Evolutionary conservation across 2,888 invertebrate genomes (phyloP).

Genomic region (Labia minor): DNA sequence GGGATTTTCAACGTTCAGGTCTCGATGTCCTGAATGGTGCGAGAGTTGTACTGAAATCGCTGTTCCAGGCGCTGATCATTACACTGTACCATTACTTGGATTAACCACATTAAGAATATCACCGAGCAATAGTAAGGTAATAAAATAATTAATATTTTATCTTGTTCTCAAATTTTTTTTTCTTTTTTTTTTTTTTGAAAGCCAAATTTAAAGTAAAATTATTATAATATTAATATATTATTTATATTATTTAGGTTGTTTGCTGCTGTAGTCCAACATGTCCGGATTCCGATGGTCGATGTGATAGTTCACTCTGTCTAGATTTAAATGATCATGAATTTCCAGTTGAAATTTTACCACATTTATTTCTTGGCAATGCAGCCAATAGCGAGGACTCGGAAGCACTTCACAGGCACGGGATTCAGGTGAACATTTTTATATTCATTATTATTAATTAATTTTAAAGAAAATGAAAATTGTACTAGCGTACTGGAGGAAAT

Average conservation of each 20-base stretch:
- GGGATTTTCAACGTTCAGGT: slow-evolving; percentile 76
- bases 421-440: slow-evolving; percentile 52
- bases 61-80: slow-evolving; percentile 35
- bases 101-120: slow-evolving; percentile 64
- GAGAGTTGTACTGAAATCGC: slow-evolving; percentile 56
- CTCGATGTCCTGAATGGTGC: slow-evolving; percentile 84
- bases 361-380: slow-evolving; percentile 89
- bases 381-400: slow-evolving; percentile 85
- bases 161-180: not conserved
- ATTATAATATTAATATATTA: not conserved
- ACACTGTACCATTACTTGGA: slow-evolving; percentile 52
- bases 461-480: not conserved
- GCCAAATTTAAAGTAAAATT: not conserved
- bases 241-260: slow-evolving; percentile 22
- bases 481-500: too few species aligned
- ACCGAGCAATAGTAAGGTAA: slow-evolving; percentile 32
- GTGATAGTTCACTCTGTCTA: slow-evolving; percentile 43
- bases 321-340: slow-evolving; percentile 60
- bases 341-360: slow-evolving; percentile 89
- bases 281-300: slow-evolving; percentile 37
- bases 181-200: too few species aligned
- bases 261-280: slow-evolving; percentile 29
- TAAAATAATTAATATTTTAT: not conserved
- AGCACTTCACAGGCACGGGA: slow-evolving; percentile 78
- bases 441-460: too few species aligned